phyloP scores from a whole-genome alignment of 64 coral and sea anemone genomes.

The Dendronephthya gigantea region DNA sequence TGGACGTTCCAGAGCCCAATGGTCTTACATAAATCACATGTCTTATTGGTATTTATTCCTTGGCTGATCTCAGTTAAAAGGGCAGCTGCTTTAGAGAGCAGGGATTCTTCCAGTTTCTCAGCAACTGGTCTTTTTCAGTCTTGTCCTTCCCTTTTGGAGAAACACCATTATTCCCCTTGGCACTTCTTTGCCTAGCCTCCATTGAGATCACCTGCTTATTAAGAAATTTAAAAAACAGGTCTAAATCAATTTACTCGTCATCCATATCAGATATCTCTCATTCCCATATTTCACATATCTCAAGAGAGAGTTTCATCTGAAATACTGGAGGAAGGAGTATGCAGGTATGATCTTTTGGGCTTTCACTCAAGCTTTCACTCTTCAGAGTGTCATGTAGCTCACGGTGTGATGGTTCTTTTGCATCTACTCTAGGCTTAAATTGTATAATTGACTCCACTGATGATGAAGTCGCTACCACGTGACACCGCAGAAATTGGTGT shows the following conservation, averaged over 20 bases:
- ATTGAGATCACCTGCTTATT: conserved; percentile 34
- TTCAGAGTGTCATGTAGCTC: too few species aligned
- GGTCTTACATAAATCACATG: neutral
- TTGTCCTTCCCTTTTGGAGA: neutral
- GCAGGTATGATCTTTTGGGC: too few species aligned
- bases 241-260: too few species aligned
- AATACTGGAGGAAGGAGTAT: conserved; percentile 31
- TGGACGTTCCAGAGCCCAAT: conserved; percentile 1
- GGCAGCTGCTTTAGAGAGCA: neutral
- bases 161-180: neutral
- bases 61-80: neutral
- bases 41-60: neutral
- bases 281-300: neutral
- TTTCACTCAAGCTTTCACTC: too few species aligned
- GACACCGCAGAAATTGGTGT: too few species aligned
- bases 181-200: conserved; percentile 17
- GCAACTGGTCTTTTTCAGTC: neutral
- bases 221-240: conserved; percentile 30
- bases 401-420: too few species aligned
- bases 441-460: conserved; percentile 34
- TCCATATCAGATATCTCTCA: too few species aligned
- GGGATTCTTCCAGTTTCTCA: neutral
- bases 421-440: neutral
- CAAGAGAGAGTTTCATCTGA: conserved; percentile 25
- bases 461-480: conserved; percentile 42